phyloP scores from a whole-genome alignment of 2,888 invertebrate genomes.

The Aphidius colemani region DNA sequence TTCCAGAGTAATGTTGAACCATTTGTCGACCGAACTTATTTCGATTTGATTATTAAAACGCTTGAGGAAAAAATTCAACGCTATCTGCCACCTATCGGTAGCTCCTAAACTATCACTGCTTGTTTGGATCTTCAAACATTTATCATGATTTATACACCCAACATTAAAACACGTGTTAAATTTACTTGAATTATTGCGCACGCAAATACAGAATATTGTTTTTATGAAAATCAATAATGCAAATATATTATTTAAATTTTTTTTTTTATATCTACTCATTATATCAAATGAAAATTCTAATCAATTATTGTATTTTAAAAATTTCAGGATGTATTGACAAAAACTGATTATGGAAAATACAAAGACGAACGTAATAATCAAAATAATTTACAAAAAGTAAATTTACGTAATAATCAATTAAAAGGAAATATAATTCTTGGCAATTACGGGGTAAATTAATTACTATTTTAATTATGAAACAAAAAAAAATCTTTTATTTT shows the following conservation, averaged over 20 bases:
- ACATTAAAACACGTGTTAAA: background rate
- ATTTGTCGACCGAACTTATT: conserved; percentile 8
- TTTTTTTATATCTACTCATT: background rate
- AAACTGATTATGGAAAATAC: conserved; percentile 45
- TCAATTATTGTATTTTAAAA: background rate
- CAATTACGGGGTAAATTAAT: conserved; percentile 76
- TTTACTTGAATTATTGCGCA: background rate
- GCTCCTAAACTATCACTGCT: background rate
- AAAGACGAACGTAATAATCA: conserved; percentile 50
- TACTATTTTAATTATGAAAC: background rate
- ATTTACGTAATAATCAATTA: conserved; percentile 75
- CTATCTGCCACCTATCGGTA: conserved; percentile 18
- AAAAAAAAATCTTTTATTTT: background rate
- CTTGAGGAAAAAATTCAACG: conserved; percentile 9
- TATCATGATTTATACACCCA: background rate
- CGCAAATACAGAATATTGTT: background rate
- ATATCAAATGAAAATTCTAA: background rate
- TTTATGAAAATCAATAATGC: background rate
- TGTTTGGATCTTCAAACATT: background rate
- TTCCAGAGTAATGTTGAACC: conserved; percentile 43
- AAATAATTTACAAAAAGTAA: conserved; percentile 69
- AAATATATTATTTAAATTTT: background rate
- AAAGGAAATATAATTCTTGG: conserved; percentile 85
- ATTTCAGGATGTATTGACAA: conserved; percentile 41
- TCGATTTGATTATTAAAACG: background rate